Base-by-base conservation (phyloP, 2,797 vertebrate species). In the Austrolebias charrua region DNA sequence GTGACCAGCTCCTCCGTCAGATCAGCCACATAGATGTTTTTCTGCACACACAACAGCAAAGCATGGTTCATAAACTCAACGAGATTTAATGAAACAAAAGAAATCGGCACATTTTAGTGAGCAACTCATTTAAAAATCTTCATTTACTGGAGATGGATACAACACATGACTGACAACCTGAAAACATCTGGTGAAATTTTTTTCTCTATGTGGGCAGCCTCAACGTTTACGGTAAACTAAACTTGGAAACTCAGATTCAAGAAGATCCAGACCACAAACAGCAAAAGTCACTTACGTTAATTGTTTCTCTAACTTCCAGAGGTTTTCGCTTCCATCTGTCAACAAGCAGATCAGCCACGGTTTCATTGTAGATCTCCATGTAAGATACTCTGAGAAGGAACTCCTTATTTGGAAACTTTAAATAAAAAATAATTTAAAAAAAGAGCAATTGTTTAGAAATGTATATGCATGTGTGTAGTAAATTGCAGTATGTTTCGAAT, bases 281-380 rank as follows among this genome's bases (percentile, higher is more conserved):
- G 38, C 5, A 29, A 19, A 7, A 2, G 5, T 12, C 11, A 61
- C 95, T 93, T 86, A 98, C 97, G 68, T 93, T 93, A 69, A 94
- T 91, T n/a, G 94, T 90, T 84, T 98, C 98, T 40, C 95, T 86
- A 73, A 99, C 94, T 89, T 97, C 94, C 71, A 99, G 84, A 2
- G 96, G 96, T 71, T 96, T 98, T 82, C 95, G 93, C 85, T 96
- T 98, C 80, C 93, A 93, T 52, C 81, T 94, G 62, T 94, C 94
- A 33, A 95, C 95, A 5, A 99, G 93, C 69, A 99, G 86, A 71
- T 99, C 97, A 0, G 93, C 95, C 49, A 99, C 94, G 0, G 95
- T 97, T 80, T 99, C 97, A 13, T 99, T 99, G 83, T 99, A 98
- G 83, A 99, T 99, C 73, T 99, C 97, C 96, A 99, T 96, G 68